Conservation (phyloP, 2,888 invertebrate genomes). For the Drosophila koepferae region DNA sequence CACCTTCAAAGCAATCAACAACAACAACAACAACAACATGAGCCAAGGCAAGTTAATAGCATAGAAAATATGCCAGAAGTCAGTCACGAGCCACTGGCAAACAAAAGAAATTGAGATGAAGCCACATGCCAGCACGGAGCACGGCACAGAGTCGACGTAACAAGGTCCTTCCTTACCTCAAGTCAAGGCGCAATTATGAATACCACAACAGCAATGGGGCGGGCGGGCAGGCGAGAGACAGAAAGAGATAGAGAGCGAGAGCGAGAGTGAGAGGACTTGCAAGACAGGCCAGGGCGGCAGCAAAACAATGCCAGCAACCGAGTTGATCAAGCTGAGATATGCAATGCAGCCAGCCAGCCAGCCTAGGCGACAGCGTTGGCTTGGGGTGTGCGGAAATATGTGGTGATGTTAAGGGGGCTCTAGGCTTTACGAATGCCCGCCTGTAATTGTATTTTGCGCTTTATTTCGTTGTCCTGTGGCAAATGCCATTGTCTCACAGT, state of each 20-base stretch:
- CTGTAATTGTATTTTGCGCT: slow-evolving; percentile 56
- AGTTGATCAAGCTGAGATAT: slow-evolving; percentile 7
- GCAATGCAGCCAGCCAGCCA: slow-evolving; percentile 11
- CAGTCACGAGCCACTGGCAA: slow-evolving; percentile 37
- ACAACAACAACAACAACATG: too few relatives aligned
- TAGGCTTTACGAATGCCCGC: slow-evolving; percentile 30
- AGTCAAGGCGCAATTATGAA: slow-evolving; percentile 66
- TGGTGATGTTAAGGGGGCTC: background rate
- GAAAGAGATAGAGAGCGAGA: background rate
- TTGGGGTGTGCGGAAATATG: background rate
- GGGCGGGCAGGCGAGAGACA: background rate
- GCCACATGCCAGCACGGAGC: slow-evolving; percentile 32
- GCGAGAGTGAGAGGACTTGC: background rate
- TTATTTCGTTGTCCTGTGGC: slow-evolving; percentile 47
- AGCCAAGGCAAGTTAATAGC: slow-evolving; percentile 38
- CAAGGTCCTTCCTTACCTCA: slow-evolving; percentile 27
- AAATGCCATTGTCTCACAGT: slow-evolving; percentile 43
- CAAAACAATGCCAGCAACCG: background rate
- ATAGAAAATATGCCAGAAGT: slow-evolving; percentile 57
- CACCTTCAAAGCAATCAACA: slow-evolving; percentile 20
- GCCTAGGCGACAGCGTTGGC: background rate
- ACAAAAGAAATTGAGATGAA: slow-evolving; percentile 52
- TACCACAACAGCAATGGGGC: slow-evolving; percentile 36
- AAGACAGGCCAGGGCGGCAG: background rate
- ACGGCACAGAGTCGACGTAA: slow-evolving; percentile 41